Evolutionary conservation across 2,113 vertebrate genomes (phyloP), one percentile per base, ranked within the genome.

Genomic region (Oryctolagus cuniculus): DNA sequence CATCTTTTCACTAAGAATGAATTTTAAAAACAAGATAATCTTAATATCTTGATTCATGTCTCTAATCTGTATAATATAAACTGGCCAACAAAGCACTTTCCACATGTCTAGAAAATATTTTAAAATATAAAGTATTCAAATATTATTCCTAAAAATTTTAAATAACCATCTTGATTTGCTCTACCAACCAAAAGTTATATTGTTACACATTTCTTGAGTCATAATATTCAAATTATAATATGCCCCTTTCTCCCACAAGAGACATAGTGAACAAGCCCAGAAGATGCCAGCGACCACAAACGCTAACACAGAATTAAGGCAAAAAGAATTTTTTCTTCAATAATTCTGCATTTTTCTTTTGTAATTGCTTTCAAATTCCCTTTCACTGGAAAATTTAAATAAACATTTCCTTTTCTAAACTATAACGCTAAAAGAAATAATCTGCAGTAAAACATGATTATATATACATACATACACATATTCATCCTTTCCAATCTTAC

Each of bases 141-240:
- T 61, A 69, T 78, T 94, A 95, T 85, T 70, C 31, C 72, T 96
- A 51, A 87, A 95, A 64, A 58, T 74, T 27, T 93, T 38, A 34
- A 90, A 73, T 38, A 85, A 72, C 15, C 64, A 82, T 44, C n/a
- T 38, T 96, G 49, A 75, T 67, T 51, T 91, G 38, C 38, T 21
- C 66, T 86, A 89, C 64, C 66, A 77, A 19, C 82, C 51, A 70
- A 85, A 87, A 86, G 38, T 80, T 82, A 51, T 10, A 87, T 69
- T 66, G 51, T 66, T 75, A 83, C 24, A 58, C 27, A 81, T 15
- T 87, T 92, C 66, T 63, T 84, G n/a, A 36, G 29, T 92, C 81
- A 69, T 80, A 93, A 90, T 53, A 85, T 2, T 91, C 63, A 86
- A 92, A 91, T 81, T 55, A 89, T 84, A 78, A 81, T 38, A 55